Percentiles rank a stretch among this genome's conserved stretches.
Evolutionary conservation across 1,140 invertebrate genomes (phyloP).

Genomic region (Drosophila fuyamai): DNA sequence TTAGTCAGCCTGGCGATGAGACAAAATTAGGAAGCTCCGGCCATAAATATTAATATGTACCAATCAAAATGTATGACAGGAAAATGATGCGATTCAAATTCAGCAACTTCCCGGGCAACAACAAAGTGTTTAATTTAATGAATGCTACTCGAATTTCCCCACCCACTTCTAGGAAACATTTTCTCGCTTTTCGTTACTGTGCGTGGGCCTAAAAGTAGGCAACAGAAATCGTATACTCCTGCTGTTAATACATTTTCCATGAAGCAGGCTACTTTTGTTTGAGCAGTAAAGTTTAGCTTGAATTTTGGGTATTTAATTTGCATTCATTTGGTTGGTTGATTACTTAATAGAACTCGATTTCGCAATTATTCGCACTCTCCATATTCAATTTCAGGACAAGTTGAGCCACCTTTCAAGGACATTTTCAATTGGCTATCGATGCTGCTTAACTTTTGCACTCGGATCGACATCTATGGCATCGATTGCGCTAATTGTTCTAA

Average conservation of each 20-base stretch:
- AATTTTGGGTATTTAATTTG: slow-evolving; percentile 21
- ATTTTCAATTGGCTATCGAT: slow-evolving; percentile 11
- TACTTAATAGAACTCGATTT: not conserved
- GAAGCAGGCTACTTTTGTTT: slow-evolving; percentile 6
- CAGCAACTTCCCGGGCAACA: slow-evolving; percentile 39
- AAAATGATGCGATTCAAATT: slow-evolving; percentile 72
- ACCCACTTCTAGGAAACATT: not conserved
- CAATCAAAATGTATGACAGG: slow-evolving; percentile 79
- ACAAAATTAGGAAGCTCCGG: slow-evolving; percentile 45
- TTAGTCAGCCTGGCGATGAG: slow-evolving; percentile 39
- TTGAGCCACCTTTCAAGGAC: not conserved
- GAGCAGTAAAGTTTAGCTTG: slow-evolving; percentile 14
- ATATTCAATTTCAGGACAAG: not conserved
- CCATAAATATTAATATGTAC: slow-evolving; percentile 70
- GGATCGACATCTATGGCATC: slow-evolving; percentile 37
- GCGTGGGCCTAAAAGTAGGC: slow-evolving; percentile 60
- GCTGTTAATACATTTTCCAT: slow-evolving; percentile 63
- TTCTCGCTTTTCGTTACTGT: slow-evolving; percentile 35
- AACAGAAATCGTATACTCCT: slow-evolving; percentile 47
- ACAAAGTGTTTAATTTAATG: slow-evolving; percentile 48
- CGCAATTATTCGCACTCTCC: slow-evolving; percentile 1
- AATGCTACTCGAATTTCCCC: slow-evolving; percentile 20
- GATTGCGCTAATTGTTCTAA: slow-evolving; percentile 70
- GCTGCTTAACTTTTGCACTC: slow-evolving; percentile 28
- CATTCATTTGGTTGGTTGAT: slow-evolving; percentile 33